Conservation (phyloP, 2,888 invertebrate species). For the Nasonia oneida region DNA sequence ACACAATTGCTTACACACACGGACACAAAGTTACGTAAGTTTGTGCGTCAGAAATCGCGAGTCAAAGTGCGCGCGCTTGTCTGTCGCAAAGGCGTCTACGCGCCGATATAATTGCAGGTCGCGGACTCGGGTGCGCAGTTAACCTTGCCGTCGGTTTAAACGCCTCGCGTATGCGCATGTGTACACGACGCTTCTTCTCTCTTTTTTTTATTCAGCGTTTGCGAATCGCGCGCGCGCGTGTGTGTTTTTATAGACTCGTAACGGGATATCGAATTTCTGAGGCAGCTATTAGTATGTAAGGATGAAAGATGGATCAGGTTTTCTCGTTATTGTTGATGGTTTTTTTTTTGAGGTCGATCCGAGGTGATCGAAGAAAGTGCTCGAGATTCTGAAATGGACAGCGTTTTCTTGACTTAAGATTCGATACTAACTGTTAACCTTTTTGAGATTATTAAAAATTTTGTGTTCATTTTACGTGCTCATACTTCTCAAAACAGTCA, state of each 20-base stretch:
- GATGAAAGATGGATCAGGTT: background rate
- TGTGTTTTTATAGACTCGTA: background rate
- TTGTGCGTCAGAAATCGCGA: background rate
- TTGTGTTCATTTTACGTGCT: too few relatives aligned
- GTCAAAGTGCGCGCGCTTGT: slow-evolving; percentile 20
- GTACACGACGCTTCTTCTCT: background rate
- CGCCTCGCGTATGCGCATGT: background rate
- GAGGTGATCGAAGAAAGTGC: background rate
- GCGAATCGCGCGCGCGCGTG: background rate
- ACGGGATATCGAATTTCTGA: background rate
- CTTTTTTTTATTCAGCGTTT: background rate
- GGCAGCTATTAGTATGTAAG: background rate
- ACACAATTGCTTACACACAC: background rate
- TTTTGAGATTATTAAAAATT: too few relatives aligned
- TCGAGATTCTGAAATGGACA: background rate
- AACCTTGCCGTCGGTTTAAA: slow-evolving; percentile 47
- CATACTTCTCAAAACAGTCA: too few relatives aligned
- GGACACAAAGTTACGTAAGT: slow-evolving; percentile 21
- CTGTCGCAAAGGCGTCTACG: slow-evolving; percentile 36
- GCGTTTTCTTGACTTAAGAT: background rate
- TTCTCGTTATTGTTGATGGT: background rate
- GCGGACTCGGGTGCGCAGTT: slow-evolving; percentile 13
- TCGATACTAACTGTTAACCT: too few relatives aligned
- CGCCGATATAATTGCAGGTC: slow-evolving; percentile 39
- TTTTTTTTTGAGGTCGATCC: background rate